Conservation (phyloP, 2,888 invertebrate species). For the Tholera decimalis region DNA sequence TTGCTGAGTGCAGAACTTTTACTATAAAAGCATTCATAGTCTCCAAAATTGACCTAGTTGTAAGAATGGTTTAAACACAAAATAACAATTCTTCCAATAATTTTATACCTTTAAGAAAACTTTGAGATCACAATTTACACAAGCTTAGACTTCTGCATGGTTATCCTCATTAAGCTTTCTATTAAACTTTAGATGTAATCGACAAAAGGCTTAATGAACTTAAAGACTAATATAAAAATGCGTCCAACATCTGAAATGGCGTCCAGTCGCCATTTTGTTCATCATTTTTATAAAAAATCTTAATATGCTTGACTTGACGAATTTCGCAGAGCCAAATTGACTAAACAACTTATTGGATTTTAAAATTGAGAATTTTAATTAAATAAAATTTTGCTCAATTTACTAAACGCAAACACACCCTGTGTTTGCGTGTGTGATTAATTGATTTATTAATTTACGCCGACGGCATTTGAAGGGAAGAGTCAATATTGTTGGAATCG, state of each 20-base stretch:
- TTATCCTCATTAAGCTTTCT: constrained; percentile 49
- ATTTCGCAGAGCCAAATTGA: constrained; percentile 60
- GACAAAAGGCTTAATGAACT: constrained; percentile 58
- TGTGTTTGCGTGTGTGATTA: constrained; percentile 62
- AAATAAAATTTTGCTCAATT: constrained; percentile 65
- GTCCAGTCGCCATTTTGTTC: constrained; percentile 34
- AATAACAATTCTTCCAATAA: constrained; percentile 32
- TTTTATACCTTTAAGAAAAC: constrained; percentile 35
- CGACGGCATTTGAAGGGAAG: constrained; percentile 16
- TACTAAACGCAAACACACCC: constrained; percentile 43
- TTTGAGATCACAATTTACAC: constrained; percentile 52
- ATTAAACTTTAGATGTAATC: constrained; percentile 41
- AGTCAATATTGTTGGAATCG: constrained; percentile 5
- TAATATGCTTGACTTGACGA: constrained; percentile 53
- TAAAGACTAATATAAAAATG: constrained; percentile 55
- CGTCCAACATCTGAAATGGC: constrained; percentile 54
- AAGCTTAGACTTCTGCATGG: constrained; percentile 49
- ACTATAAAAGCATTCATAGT: neutral
- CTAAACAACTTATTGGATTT: constrained; percentile 57
- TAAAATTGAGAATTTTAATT: constrained; percentile 63
- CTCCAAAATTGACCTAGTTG: constrained; percentile 27
- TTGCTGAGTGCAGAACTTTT: neutral
- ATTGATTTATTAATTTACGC: constrained; percentile 49
- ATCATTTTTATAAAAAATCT: constrained; percentile 48
- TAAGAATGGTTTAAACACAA: constrained; percentile 20